Evolutionary conservation across 1,140 invertebrate species (phyloP).

Genomic region (Drosophila funebris): DNA sequence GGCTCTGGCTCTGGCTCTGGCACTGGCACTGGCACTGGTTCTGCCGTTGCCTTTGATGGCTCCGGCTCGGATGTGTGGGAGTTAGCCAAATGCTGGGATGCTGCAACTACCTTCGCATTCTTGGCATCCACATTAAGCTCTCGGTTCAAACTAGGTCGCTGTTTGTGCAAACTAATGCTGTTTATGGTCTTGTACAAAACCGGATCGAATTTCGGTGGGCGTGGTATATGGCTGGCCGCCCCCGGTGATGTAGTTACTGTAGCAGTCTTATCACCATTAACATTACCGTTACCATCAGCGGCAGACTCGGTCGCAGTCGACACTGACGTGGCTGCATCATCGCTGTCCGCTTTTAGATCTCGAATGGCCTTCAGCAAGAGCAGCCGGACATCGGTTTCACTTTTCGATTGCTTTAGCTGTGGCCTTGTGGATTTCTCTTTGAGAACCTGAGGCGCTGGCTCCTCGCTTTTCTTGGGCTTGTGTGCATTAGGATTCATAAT

Average conservation of each 20-base stretch:
- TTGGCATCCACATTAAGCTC: constrained; percentile 61
- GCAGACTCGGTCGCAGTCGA: background rate
- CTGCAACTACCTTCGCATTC: constrained; percentile 38
- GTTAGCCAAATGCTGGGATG: background rate
- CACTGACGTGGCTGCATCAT: constrained; percentile 1
- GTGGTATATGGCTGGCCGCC: constrained; percentile 54
- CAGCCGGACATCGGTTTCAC: constrained; percentile 74
- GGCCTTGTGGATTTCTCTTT: constrained; percentile 38
- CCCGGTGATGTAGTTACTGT: background rate
- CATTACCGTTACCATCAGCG: constrained; percentile 24
- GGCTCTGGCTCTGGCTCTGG: constrained; percentile 21
- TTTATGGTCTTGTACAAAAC: constrained; percentile 81
- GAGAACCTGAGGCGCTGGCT: background rate
- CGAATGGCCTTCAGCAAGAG: constrained; percentile 72
- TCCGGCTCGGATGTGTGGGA: background rate
- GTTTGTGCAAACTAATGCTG: constrained; percentile 72
- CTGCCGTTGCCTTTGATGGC: constrained; percentile 6
- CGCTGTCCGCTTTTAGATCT: constrained; percentile 57
- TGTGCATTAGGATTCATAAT: constrained; percentile 58
- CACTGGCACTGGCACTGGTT: constrained; percentile 5
- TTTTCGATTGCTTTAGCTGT: constrained; percentile 76
- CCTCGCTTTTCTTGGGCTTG: constrained; percentile 19
- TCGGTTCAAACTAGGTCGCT: constrained; percentile 73
- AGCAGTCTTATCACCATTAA: constrained; percentile 42
- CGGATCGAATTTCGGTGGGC: constrained; percentile 82